These are phyloP conservation scores for Smutsia temminckii DNA, from an alignment of 2,797 vertebrate species.

Conservation along the genomic window DNA sequence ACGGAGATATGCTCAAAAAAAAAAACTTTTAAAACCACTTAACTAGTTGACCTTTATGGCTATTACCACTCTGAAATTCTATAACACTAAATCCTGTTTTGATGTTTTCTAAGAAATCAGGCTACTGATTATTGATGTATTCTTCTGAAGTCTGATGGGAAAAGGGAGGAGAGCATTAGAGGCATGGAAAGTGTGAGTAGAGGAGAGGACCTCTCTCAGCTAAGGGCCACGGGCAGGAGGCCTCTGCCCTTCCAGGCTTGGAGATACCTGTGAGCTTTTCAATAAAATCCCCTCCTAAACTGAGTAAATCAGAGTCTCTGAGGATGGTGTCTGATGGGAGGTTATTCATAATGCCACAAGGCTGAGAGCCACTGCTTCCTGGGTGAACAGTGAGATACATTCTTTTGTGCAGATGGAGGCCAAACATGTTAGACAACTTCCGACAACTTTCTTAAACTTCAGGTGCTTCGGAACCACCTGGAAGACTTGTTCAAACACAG, in stretches of 20 bases:
- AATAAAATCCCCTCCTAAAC: background rate
- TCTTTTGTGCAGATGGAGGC: background rate
- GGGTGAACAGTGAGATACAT: background rate
- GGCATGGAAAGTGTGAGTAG: background rate
- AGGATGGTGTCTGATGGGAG: background rate
- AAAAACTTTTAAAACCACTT: conserved; percentile 36
- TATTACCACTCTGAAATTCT: conserved; percentile 41
- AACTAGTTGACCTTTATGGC: conserved; percentile 46
- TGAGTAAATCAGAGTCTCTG: background rate
- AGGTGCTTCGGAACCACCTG: background rate
- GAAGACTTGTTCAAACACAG: background rate
- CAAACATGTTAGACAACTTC: background rate
- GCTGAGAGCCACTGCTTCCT: background rate
- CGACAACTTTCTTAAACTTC: background rate
- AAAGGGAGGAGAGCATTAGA: background rate
- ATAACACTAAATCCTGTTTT: conserved; percentile 2
- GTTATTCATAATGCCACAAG: background rate
- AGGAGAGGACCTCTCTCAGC: background rate
- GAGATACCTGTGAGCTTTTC: background rate
- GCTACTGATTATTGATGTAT: background rate
- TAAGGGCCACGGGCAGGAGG: background rate
- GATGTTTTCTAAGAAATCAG: conserved; percentile 59
- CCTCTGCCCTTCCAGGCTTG: background rate
- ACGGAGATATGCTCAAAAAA: conserved; percentile 24
- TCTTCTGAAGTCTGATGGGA: background rate